Conservation (phyloP, 2,113 vertebrate species). For the Cebidichthys violaceus region DNA sequence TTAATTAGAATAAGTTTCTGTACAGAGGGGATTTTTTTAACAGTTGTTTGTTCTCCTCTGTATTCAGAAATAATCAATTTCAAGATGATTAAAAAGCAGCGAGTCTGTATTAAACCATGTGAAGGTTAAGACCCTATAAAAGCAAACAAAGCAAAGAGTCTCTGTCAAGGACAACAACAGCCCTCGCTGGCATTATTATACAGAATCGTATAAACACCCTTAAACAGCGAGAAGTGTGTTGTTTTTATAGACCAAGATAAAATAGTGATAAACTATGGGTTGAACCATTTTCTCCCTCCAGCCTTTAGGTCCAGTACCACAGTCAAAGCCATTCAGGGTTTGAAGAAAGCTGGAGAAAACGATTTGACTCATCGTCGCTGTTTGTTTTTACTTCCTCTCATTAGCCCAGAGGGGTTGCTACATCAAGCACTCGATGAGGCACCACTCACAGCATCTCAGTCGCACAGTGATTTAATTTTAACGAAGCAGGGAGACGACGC, state of each 20-base stretch:
- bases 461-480: slow-evolving; percentile 15
- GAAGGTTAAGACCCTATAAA: not conserved
- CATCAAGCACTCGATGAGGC: slow-evolving; percentile 5
- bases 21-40: not conserved
- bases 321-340: not conserved
- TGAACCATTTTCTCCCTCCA: slow-evolving; percentile 1
- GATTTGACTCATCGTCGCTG: slow-evolving; percentile 35
- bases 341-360: slow-evolving; percentile 31
- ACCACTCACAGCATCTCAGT: slow-evolving; percentile 27
- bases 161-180: not conserved
- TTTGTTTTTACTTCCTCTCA: slow-evolving; percentile 37
- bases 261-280: not conserved
- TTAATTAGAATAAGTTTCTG: not conserved
- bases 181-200: not conserved
- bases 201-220: not conserved
- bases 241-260: slow-evolving; percentile 11
- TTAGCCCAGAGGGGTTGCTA: slow-evolving; percentile 21
- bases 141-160: slow-evolving; percentile 15
- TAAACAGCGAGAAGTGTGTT: not conserved
- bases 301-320: not conserved
- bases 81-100: not conserved
- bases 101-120: not conserved
- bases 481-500: not conserved
- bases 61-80: not conserved
- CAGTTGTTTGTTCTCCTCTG: slow-evolving; percentile 6